Conservation (phyloP, 2,113 vertebrate genomes). For the Ceratotherium simum region DNA sequence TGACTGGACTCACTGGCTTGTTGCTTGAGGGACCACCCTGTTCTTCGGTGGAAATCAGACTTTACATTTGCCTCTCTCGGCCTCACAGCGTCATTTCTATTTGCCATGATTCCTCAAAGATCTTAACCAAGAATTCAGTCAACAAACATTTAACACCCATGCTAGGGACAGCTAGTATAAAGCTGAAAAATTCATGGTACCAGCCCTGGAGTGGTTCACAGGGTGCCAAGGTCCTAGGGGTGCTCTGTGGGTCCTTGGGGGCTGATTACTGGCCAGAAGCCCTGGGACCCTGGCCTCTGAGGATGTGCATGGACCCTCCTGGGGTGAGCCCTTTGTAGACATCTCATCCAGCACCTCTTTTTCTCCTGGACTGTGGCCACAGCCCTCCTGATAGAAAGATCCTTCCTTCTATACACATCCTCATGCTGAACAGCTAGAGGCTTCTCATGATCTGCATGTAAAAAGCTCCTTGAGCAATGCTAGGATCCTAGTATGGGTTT, state of each 20-base stretch:
- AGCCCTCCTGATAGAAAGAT: neutral
- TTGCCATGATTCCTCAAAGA: neutral
- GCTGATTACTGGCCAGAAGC: neutral
- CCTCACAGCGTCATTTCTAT: neutral
- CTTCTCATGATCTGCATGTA: neutral
- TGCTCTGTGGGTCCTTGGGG: neutral
- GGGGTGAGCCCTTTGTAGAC: neutral
- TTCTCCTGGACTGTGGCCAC: neutral
- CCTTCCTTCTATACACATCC: neutral
- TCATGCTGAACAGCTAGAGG: neutral
- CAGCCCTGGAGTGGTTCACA: neutral
- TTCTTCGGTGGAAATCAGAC: neutral
- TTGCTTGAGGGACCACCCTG: neutral
- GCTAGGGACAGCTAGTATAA: neutral
- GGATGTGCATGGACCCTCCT: accelerated
- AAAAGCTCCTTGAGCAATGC: neutral
- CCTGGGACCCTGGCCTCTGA: neutral
- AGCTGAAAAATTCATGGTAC: neutral
- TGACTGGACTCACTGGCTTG: neutral
- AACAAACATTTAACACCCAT: neutral
- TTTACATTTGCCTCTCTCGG: neutral
- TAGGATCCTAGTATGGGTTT: neutral
- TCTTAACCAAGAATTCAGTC: neutral
- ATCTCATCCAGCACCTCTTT: neutral
- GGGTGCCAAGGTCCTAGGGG: neutral